These are phyloP conservation scores for Chionoecetes opilio DNA, from an alignment of 1,140 invertebrate species.

Conservation along the genomic window DNA sequence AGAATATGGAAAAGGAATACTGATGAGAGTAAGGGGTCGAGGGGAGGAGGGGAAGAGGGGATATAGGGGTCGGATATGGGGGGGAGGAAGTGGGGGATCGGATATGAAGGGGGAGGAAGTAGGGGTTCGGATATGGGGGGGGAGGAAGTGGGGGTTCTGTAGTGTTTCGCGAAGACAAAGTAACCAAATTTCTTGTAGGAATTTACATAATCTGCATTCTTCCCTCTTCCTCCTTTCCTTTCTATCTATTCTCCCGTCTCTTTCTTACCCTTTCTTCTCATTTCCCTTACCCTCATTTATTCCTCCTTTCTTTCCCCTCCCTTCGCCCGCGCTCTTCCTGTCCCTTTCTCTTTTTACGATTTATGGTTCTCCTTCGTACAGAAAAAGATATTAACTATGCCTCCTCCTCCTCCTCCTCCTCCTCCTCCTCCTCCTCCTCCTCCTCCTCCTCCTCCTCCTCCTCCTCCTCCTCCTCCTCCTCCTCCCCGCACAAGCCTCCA, in stretches of 20 bases:
- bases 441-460: neutral
- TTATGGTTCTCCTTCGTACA: neutral
- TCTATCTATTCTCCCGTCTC: neutral
- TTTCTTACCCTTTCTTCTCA: neutral
- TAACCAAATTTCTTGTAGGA: neutral
- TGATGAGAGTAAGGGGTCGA: no score
- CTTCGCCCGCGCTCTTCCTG: neutral
- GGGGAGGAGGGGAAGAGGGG: neutral
- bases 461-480: neutral
- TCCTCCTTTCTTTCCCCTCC: neutral
- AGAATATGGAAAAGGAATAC: neutral
- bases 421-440: constrained; percentile 9
- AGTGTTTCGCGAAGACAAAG: neutral
- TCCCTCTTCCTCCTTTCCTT: neutral
- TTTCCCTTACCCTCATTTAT: neutral
- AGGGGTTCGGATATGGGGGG: neutral
- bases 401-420: neutral
- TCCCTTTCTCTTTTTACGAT: constrained; percentile 8
- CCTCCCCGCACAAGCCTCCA: neutral
- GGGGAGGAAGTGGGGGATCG: neutral
- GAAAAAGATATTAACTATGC: neutral
- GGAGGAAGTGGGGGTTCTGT: no score
- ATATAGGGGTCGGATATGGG: neutral
- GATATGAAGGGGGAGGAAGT: neutral
- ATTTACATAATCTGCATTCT: constrained; percentile 14